These are phyloP conservation scores for Drosophila lowei DNA, from an alignment of 1,140 invertebrate species.

Conservation along the genomic window DNA sequence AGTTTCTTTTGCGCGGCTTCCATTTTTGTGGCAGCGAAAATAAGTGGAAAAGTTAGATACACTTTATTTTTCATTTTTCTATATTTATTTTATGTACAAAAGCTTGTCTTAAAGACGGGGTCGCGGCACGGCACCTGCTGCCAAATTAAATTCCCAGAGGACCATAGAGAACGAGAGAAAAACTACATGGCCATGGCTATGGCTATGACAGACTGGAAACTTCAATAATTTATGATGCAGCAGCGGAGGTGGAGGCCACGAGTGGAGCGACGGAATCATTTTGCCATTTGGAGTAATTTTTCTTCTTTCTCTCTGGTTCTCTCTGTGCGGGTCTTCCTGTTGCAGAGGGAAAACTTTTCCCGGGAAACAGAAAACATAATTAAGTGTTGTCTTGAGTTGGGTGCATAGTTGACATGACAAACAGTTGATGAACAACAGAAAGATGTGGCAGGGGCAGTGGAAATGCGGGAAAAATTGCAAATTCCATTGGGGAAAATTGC, in stretches of 20 bases:
- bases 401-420: constrained; percentile 61
- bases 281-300: constrained; percentile 75
- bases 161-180: constrained; percentile 12
- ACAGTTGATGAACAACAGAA: constrained; percentile 61
- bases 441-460: too few relatives aligned
- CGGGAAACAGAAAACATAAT: constrained; percentile 67
- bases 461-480: constrained; percentile 27
- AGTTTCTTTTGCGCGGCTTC: constrained; percentile 16
- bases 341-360: constrained; percentile 49
- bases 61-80: constrained; percentile 36
- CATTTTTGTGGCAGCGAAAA: constrained; percentile 47
- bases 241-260: constrained; percentile 4
- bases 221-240: constrained; percentile 76
- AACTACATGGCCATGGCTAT: constrained; percentile 70
- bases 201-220: constrained; percentile 74
- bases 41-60: constrained; percentile 74
- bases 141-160: constrained; percentile 65
- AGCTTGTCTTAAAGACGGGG: constrained; percentile 55
- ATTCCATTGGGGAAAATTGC: constrained; percentile 24
- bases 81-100: constrained; percentile 20
- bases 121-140: constrained; percentile 67
- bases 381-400: constrained; percentile 76
- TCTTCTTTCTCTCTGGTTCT: constrained; percentile 24
- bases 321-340: background rate
- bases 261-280: constrained; percentile 59